These are phyloP conservation scores for Drosophila merina DNA, from an alignment of 2,888 invertebrate species.

Conservation along the genomic window DNA sequence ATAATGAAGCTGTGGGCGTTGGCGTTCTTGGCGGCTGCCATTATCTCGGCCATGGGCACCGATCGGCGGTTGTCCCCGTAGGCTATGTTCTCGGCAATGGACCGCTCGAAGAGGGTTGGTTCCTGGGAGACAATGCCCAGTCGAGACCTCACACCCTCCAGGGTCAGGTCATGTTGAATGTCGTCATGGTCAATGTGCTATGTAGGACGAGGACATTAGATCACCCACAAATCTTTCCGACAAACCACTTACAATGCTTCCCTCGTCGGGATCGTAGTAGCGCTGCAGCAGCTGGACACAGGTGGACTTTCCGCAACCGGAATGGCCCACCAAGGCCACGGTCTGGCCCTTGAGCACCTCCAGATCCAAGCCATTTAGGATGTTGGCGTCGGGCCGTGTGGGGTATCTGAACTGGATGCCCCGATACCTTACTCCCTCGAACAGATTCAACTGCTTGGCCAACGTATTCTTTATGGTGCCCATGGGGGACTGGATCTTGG, in stretches of 20 bases:
- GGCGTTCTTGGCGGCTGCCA: constrained; percentile 89
- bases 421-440: constrained; percentile 85
- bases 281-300: constrained; percentile 91
- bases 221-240: neutral
- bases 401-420: constrained; percentile 92
- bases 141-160: constrained; percentile 88
- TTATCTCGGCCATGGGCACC: constrained; percentile 89
- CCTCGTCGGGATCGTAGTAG: constrained; percentile 90
- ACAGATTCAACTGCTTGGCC: constrained; percentile 79
- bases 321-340: constrained; percentile 90
- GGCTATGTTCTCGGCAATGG: constrained; percentile 93
- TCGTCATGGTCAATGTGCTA: constrained; percentile 85
- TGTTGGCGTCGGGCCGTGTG: constrained; percentile 89
- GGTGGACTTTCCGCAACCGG: constrained; percentile 93
- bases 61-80: constrained; percentile 91
- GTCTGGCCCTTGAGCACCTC: constrained; percentile 89
- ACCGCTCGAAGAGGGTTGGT: constrained; percentile 92
- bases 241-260: constrained; percentile 85
- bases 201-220: neutral
- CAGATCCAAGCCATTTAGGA: constrained; percentile 89
- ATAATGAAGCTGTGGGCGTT: constrained; percentile 92
- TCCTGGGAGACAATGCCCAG: constrained; percentile 94
- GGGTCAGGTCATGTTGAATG: constrained; percentile 86
- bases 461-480: constrained; percentile 75
- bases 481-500: constrained; percentile 85